Conservation (phyloP, 2,888 invertebrate genomes). For the Temnothorax rugatulus region DNA sequence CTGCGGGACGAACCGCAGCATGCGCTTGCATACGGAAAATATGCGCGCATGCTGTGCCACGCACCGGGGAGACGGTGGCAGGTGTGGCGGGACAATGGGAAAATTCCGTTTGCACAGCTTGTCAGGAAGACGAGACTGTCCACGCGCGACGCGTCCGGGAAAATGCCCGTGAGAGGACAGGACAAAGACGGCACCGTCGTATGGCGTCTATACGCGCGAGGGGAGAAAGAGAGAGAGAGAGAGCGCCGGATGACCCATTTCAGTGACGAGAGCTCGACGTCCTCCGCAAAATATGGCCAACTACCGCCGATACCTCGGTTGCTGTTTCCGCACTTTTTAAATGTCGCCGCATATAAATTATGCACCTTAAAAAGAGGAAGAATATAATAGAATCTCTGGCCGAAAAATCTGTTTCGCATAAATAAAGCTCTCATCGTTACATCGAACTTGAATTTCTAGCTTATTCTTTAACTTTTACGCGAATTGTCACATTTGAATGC, state of each 20-base stretch:
- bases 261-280: slow-evolving; percentile 11
- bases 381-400: background rate
- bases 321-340: background rate
- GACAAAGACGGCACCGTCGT: slow-evolving; percentile 18
- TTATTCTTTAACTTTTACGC: background rate
- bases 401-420: background rate
- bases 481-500: background rate
- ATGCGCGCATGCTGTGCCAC: slow-evolving; percentile 25
- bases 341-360: background rate
- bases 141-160: slow-evolving; percentile 33
- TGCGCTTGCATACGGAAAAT: slow-evolving; percentile 36
- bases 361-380: background rate
- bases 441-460: background rate
- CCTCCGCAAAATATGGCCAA: background rate
- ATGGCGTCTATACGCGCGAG: background rate
- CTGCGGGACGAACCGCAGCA: slow-evolving; percentile 51
- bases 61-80: slow-evolving; percentile 36
- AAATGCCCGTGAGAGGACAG: slow-evolving; percentile 41
- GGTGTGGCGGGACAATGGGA: slow-evolving; percentile 66
- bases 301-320: background rate
- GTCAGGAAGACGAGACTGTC: slow-evolving; percentile 59
- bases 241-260: slow-evolving; percentile 17
- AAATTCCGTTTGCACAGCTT: slow-evolving; percentile 73
- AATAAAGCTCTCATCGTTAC: background rate
- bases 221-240: background rate